Base-by-base conservation (phyloP, 1,140 invertebrate genomes). In the Stenopsyche tienmushanensis region DNA sequence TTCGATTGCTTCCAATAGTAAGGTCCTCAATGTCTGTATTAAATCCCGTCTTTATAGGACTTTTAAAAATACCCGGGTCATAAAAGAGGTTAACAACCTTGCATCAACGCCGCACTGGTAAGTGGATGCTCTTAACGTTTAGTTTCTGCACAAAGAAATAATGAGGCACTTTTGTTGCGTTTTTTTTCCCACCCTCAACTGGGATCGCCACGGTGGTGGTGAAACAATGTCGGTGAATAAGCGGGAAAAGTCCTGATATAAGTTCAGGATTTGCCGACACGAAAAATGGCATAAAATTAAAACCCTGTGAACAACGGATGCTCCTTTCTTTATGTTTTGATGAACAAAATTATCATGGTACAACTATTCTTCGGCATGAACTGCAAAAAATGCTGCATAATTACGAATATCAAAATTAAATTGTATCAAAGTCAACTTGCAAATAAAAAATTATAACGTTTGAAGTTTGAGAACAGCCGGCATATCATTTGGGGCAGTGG, bases 151-250 rank as follows among this genome's bases (percentile, higher is more conserved):
- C 64, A 66, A 53, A 60, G 64, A 66, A 60, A 66, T 62, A 66
- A 66, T 66, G 65, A 66, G 65, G 57, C 65, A 62, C 65, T 66
- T 66, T 66, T 62, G 65, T 66, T 62, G 65, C 65, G 24, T 7
- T 13, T 13, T 34, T 34, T 34, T 34, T 34, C 29, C 29, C 5
- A 5, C 29, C 29, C 13, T n/a, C n/a, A n/a, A n/a, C n/a, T n/a
- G n/a, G n/a, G n/a, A n/a, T n/a, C n/a, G n/a, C 29, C 5, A 34
- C 29, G 29, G 5, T 13, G 5, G 29, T 7, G 29, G 29, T 13
- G 29, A 34, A 34, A 34, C 29, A 34, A 34, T 34, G 29, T 34
- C 29, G 29, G 29, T 13, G 29, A 34, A 34, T 34, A 34, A 34
- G 13, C 29, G 29, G n/a, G n/a, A n/a, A n/a, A n/a, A n/a, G n/a